Percentiles rank a stretch among this genome's conserved stretches.
Evolutionary conservation across 1,140 invertebrate species (phyloP).

Genomic region (Hydropsyche tenuis): DNA sequence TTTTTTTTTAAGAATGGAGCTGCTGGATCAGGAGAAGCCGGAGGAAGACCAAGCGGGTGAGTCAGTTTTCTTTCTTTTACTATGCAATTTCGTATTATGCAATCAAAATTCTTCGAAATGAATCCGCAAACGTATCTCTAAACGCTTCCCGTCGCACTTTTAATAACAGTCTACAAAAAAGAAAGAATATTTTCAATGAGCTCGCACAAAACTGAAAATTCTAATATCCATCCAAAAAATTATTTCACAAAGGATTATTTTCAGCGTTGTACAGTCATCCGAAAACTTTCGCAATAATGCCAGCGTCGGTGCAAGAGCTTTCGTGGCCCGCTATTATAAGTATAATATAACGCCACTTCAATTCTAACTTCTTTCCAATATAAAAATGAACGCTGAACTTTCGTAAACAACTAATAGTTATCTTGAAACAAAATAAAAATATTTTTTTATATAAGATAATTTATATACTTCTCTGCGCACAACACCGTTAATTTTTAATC

Average conservation of each 20-base stretch:
- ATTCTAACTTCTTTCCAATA: too few relatives aligned
- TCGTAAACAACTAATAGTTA: too few relatives aligned
- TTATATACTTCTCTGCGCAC: too few relatives aligned
- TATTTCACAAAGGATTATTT: conserved; percentile 21
- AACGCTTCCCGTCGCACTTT: too few relatives aligned
- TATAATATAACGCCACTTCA: too few relatives aligned
- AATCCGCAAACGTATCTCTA: too few relatives aligned
- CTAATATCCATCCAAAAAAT: neutral
- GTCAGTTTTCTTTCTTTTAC: conserved; percentile 39
- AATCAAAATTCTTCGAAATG: too few relatives aligned
- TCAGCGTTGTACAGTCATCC: conserved; percentile 17
- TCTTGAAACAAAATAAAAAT: too few relatives aligned
- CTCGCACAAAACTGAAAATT: neutral
- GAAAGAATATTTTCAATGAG: neutral
- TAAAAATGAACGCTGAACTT: too few relatives aligned
- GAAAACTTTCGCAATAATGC: conserved; percentile 25
- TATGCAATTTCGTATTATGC: too few relatives aligned
- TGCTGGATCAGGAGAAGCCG: conserved; percentile 74
- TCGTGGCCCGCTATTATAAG: neutral
- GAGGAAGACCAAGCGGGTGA: conserved; percentile 79
- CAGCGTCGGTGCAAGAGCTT: conserved; percentile 10
- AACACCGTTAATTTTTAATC: too few relatives aligned
- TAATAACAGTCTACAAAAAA: neutral
- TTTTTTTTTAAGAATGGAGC: conserved; percentile 84
- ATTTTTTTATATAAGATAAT: too few relatives aligned